Evolutionary conservation across 2,888 invertebrate species (phyloP).

Genomic region (Petrolisthes cinctipes): DNA sequence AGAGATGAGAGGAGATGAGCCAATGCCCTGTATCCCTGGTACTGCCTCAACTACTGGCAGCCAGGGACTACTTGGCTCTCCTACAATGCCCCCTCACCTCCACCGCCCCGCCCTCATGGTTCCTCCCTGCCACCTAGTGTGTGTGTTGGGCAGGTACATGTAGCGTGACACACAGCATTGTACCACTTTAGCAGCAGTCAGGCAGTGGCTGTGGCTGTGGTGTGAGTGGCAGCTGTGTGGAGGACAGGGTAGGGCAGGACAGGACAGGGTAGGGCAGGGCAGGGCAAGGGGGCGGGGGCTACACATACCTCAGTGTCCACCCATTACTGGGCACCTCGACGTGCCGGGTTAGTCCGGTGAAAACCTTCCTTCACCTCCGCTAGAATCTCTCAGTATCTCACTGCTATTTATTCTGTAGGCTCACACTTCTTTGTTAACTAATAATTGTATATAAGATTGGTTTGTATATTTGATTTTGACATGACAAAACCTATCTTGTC

Average conservation of each 20-base stretch:
- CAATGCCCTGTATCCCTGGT: constrained; percentile 30
- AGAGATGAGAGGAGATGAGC: constrained; percentile 51
- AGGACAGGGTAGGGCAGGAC: background rate
- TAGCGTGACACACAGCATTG: background rate
- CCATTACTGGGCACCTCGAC: background rate
- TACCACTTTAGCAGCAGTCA: background rate
- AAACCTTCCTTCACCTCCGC: constrained; percentile 12
- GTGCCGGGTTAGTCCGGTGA: background rate
- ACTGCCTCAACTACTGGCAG: constrained; percentile 12
- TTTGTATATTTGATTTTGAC: constrained; percentile 3
- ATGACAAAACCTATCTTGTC: background rate
- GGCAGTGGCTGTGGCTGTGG: constrained; percentile 11
- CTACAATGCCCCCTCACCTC: constrained; percentile 17
- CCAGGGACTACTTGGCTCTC: background rate
- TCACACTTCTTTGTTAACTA: constrained; percentile 10
- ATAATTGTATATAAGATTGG: background rate
- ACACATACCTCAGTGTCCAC: constrained; percentile 7
- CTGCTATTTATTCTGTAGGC: constrained; percentile 5
- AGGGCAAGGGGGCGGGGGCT: constrained; percentile 2
- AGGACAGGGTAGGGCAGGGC: background rate
- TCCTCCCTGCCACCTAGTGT: constrained; percentile 15
- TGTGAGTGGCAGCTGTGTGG: background rate
- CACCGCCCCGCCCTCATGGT: background rate
- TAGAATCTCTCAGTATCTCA: constrained; percentile 12
- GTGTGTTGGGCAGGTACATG: background rate